Base-by-base conservation (phyloP, 2,113 vertebrate genomes). In the Ceuthmochares aereus region DNA sequence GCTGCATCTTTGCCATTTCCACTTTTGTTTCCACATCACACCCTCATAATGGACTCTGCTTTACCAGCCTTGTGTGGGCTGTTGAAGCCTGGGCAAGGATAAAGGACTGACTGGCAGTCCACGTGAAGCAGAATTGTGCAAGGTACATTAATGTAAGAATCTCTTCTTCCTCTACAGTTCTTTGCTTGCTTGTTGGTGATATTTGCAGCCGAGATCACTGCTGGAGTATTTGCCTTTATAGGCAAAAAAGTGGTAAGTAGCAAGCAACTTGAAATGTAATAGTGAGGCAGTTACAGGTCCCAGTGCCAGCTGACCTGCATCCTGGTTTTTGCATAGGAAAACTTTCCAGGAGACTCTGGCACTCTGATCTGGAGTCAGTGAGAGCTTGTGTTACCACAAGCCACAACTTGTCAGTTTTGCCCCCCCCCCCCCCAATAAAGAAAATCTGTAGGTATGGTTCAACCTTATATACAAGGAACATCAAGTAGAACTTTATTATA, bases 191-290 rank as follows among this genome's bases (percentile, higher is more conserved):
- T 99, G 51, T 85, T 99, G 97, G 98, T 99, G 97, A 99, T 99
- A 98, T 99, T 99, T 97, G 99, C 99, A 34, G 99, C 99, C 62
- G 99, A 99, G 97, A 96, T 99, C 84, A 99, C 99, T 49, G 99
- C 99, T 80, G 99, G 99, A 58, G 99, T 99, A 72, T 99, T 99
- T 98, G 99, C 99, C 74, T 99, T 99, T 96, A 89, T 99, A 82
- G 99, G 99, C 97, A 99, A 99, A 97, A 98, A 98, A 51, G 98
- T 98, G 98, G 99, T 99, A 97, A 94, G 98, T 98, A 95, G 70
- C 80, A 92, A 82, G 75, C 25, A 59, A 47, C 43, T 47, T 92
- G 66, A 88, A 22, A 70, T n/a, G 23, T 58, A 37, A 26, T 25
- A 25, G 62, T 18, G 51, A 51, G 68, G 43, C 36, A 80, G 34